A percentile compares a stretch with the other conserved stretches of the same genome.
Conservation (phyloP, 2,888 invertebrate species). For the Spodoptera picta region DNA sequence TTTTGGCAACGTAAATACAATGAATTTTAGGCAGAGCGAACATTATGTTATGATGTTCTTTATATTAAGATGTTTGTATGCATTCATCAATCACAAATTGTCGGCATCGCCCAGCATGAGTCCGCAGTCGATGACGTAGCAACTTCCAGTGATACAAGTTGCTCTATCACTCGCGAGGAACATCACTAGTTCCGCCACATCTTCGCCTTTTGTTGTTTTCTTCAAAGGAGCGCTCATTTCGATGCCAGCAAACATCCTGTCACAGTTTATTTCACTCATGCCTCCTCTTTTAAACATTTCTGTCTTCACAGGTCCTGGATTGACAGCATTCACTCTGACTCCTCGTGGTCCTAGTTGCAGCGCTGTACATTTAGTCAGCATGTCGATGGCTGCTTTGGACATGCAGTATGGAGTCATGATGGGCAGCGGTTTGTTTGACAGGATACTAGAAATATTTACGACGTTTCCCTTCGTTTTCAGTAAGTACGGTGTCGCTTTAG, state of each 20-base stretch:
- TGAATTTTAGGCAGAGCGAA: constrained; percentile 27
- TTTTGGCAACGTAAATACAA: constrained; percentile 32
- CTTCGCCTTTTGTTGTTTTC: constrained; percentile 68
- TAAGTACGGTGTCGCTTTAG: constrained; percentile 68
- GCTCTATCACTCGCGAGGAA: constrained; percentile 77
- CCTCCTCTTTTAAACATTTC: constrained; percentile 72
- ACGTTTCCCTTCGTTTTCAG: constrained; percentile 73
- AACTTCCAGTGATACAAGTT: constrained; percentile 73
- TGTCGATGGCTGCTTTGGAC: constrained; percentile 79
- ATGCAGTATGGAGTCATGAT: constrained; percentile 75
- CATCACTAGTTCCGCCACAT: constrained; percentile 73
- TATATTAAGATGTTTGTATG: constrained; percentile 43
- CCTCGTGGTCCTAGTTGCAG: constrained; percentile 71
- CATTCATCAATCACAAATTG: constrained; percentile 58
- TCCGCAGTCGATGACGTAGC: constrained; percentile 74
- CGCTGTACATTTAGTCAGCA: constrained; percentile 78
- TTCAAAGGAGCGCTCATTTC: constrained; percentile 66
- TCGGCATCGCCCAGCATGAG: constrained; percentile 67
- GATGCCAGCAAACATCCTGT: constrained; percentile 64
- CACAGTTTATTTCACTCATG: constrained; percentile 64
- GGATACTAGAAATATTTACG: constrained; percentile 76
- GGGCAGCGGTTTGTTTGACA: constrained; percentile 68
- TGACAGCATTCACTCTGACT: constrained; percentile 77
- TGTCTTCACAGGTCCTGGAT: constrained; percentile 77
- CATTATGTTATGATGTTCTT: constrained; percentile 9